Conservation (phyloP, 2,113 vertebrate genomes). For the Hydrochoerus hydrochaeris region DNA sequence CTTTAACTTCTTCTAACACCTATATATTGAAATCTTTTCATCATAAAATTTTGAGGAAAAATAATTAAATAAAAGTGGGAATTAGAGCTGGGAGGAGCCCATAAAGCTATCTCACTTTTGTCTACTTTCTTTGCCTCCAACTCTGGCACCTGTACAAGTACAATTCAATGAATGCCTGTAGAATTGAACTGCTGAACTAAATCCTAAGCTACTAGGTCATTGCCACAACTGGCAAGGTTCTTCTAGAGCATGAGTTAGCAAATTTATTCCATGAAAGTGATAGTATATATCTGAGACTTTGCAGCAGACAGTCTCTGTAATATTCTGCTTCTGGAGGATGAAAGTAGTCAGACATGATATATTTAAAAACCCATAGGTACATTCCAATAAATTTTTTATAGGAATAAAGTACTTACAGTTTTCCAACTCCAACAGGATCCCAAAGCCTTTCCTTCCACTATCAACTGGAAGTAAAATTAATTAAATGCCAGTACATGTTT, state of each 20-base stretch:
- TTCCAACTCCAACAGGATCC: not conserved
- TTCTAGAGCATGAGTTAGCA: not conserved
- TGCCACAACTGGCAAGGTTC: not conserved
- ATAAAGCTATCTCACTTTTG: not conserved
- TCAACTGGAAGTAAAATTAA: not conserved
- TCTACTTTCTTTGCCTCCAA: not conserved
- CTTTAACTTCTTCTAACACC: not conserved
- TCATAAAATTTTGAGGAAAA: not conserved
- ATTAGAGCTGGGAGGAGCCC: not conserved
- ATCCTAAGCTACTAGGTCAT: constrained; percentile 1
- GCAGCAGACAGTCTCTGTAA: not conserved
- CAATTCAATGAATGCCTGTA: not conserved
- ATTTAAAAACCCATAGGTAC: not conserved
- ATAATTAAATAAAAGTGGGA: not conserved
- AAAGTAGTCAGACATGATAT: not conserved
- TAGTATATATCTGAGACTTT: not conserved
- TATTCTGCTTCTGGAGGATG: not conserved
- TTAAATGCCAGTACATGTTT: not conserved
- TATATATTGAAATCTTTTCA: not conserved
- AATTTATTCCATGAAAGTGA: not conserved
- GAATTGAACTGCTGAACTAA: not conserved
- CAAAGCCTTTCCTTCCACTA: not conserved
- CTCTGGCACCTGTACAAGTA: not conserved
- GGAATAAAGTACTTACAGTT: not conserved
- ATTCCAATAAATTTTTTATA: not conserved